Conservation (phyloP, 2,113 vertebrate species). For the Siniperca knerii region DNA sequence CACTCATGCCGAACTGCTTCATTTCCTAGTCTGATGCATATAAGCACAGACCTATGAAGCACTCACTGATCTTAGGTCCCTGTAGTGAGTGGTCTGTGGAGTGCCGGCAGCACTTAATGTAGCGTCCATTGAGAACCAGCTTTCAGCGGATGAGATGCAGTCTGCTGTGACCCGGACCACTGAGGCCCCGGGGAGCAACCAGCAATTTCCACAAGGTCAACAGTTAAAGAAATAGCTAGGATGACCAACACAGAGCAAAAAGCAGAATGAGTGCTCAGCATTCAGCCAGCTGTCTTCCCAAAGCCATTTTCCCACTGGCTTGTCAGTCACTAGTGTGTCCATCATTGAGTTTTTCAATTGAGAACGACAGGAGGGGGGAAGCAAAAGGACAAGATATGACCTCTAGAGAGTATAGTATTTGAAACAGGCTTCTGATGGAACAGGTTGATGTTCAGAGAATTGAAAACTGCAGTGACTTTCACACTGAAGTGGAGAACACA, state of each 20-base stretch:
- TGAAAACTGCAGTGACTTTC: slow-evolving; percentile 41
- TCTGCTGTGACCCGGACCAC: slow-evolving; percentile 64
- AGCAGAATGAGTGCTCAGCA: slow-evolving; percentile 52
- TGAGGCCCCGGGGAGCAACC: slow-evolving; percentile 65
- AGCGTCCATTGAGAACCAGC: slow-evolving; percentile 51
- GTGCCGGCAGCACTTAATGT: slow-evolving; percentile 65
- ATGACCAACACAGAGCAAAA: slow-evolving; percentile 49
- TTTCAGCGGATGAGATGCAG: slow-evolving; percentile 65
- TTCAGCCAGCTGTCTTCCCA: slow-evolving; percentile 52
- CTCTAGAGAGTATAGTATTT: slow-evolving; percentile 39
- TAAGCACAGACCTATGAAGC: slow-evolving; percentile 25
- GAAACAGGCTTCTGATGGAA: slow-evolving; percentile 36
- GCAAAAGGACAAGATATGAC: slow-evolving; percentile 55
- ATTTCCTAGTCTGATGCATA: slow-evolving; percentile 43
- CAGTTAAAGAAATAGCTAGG: slow-evolving; percentile 74
- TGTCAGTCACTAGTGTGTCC: slow-evolving; percentile 55
- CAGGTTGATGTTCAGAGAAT: slow-evolving; percentile 38
- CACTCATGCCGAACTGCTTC: slow-evolving; percentile 13
- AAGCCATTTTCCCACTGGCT: slow-evolving; percentile 46
- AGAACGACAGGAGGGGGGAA: slow-evolving; percentile 29
- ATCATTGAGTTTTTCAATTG: slow-evolving; percentile 50
- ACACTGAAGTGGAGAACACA: slow-evolving; percentile 27
- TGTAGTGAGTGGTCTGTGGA: slow-evolving; percentile 48
- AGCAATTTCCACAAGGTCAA: slow-evolving; percentile 83
- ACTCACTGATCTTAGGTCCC: slow-evolving; percentile 39